Conservation (phyloP, 2,113 vertebrate genomes). For the Scatophagus argus region DNA sequence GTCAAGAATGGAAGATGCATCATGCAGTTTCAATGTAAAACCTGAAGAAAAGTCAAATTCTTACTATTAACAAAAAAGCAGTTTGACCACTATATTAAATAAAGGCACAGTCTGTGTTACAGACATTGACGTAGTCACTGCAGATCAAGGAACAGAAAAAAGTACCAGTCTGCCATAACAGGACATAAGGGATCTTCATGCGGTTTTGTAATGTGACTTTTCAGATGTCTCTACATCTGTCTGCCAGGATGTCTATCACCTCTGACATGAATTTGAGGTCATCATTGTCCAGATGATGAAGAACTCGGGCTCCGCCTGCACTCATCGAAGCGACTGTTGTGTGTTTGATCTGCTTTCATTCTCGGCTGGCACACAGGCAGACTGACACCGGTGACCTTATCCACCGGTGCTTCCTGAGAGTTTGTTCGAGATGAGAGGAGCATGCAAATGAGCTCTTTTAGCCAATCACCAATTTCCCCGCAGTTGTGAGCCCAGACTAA, state of each 20-base stretch:
- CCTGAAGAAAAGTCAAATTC: background rate
- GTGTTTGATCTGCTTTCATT: constrained; percentile 68
- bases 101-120: too few relatives aligned
- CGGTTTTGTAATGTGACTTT: background rate
- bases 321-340: constrained; percentile 34
- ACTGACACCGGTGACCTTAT: constrained; percentile 76
- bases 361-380: constrained; percentile 53
- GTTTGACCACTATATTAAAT: too few relatives aligned
- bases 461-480: constrained; percentile 59
- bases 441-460: constrained; percentile 74
- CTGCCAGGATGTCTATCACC: constrained; percentile 12
- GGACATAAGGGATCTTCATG: background rate
- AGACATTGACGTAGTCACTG: too few relatives aligned
- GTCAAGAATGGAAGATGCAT: too few relatives aligned
- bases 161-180: background rate
- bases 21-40: too few relatives aligned
- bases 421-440: constrained; percentile 61
- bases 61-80: too few relatives aligned
- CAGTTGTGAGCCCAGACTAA: constrained; percentile 52
- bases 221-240: constrained; percentile 3
- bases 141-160: too few relatives aligned
- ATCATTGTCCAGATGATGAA: constrained; percentile 40
- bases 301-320: constrained; percentile 19
- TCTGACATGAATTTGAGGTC: constrained; percentile 37
- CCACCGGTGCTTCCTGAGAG: constrained; percentile 65